A percentile compares a stretch with the other conserved stretches of the same genome.
Evolutionary conservation across 2,888 invertebrate species (phyloP).

Genomic region (Pterostichus madidus): DNA sequence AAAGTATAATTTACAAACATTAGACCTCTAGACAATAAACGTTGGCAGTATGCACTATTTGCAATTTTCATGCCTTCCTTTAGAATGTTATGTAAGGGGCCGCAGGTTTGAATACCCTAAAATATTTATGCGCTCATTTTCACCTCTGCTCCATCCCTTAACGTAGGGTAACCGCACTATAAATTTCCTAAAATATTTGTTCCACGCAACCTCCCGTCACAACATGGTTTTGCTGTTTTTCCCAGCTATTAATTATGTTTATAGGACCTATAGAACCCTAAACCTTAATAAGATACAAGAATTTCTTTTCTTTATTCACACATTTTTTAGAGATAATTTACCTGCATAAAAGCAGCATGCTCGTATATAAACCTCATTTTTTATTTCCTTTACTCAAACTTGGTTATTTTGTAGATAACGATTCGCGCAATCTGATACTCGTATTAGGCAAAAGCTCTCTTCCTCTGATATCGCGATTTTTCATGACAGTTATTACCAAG

Average conservation of each 20-base stretch:
- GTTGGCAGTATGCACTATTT: slow-evolving; percentile 26
- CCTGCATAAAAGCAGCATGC: background rate
- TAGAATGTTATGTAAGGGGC: slow-evolving; percentile 31
- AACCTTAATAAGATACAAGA: slow-evolving; percentile 6
- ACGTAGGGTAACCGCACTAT: slow-evolving; percentile 39
- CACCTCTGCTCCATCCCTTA: slow-evolving; percentile 48
- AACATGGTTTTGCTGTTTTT: slow-evolving; percentile 35
- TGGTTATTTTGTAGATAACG: too few species aligned
- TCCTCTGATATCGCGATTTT: too few species aligned
- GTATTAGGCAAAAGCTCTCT: too few species aligned
- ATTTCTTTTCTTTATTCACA: background rate
- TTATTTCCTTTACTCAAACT: too few species aligned
- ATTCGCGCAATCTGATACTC: too few species aligned
- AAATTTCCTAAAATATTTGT: slow-evolving; percentile 47
- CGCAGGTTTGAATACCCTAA: slow-evolving; percentile 49
- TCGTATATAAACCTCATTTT: too few species aligned
- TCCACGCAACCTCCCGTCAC: slow-evolving; percentile 31
- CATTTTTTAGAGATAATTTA: background rate
- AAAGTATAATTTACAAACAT: slow-evolving; percentile 3
- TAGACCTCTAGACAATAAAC: background rate
- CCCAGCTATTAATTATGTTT: slow-evolving; percentile 40
- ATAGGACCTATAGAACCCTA: slow-evolving; percentile 7
- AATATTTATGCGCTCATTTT: slow-evolving; percentile 54
- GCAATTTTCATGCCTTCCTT: slow-evolving; percentile 27
- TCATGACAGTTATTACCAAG: too few species aligned